Evolutionary conservation across 2,797 vertebrate species (phyloP), one percentile per base, ranked within the genome.

Genomic region (Neopelma chrysocephalum): DNA sequence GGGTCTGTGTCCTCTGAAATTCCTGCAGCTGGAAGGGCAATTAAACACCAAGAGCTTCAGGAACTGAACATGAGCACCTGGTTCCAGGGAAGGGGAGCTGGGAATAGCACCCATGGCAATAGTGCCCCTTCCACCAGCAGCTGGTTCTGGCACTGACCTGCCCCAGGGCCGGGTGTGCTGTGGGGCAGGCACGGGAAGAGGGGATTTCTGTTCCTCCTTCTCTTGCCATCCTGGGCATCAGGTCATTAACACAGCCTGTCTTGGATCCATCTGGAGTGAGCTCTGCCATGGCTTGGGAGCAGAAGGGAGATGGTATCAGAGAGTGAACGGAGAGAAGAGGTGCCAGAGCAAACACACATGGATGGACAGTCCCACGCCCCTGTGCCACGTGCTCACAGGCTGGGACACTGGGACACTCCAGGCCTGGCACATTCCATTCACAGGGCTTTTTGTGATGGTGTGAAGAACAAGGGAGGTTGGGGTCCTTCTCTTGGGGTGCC

Each of bases 321-420:
- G 15, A 7, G 0, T 17, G 65, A 19, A 3, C 7, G 38, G 36
- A 53, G 69, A 65, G n/a, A 27, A 13, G 73, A 87, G 53, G 42
- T 51, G 51, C 34, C 70, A 65, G 71, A 32, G 84, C 66, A 43
- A 38, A 68, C n/a, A 18, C n/a, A 18, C 2, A 6, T 1, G 31
- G 27, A 5, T 5, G 42, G 42, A 5, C 4, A 18, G 17, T 16
- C 36, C 45, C 51, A 27, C 27, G 6, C 25, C 38, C 38, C 54
- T 40, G 48, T 4, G 31, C 56, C 51, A 9, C 4, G 0, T 6
- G 6, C 53, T 22, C 42, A 1, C 19, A 11, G 40, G 3, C 14
- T 9, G 34, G 53, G 68, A 11, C 50, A 10, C 19, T 7, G 56
- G 3, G 7, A 14, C 3, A 43, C 68, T 62, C 60, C 9, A 25